Percentiles rank a stretch among this genome's conserved stretches.
Evolutionary conservation across 37 sponge, comb jelly and placozoan species (phyloP).

Genomic region (Oscarella lobularis): DNA sequence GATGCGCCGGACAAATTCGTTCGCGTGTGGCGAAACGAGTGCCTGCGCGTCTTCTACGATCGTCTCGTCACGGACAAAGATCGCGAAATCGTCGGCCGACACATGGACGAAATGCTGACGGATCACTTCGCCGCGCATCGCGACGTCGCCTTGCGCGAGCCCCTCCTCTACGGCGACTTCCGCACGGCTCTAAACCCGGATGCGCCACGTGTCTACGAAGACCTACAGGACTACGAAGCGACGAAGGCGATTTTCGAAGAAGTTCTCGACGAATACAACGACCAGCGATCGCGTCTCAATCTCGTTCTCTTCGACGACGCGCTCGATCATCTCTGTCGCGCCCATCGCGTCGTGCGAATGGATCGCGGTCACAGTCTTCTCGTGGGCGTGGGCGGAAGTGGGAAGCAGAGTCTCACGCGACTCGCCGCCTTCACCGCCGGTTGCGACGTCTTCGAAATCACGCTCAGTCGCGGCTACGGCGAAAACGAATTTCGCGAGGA

Average conservation of each 20-base stretch:
- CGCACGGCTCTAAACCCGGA: conserved; percentile 79
- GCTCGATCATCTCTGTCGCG: conserved; percentile 85
- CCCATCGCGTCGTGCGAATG: conserved; percentile 92
- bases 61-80: conserved; percentile 82
- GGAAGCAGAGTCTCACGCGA: conserved; percentile 86
- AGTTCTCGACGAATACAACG: conserved; percentile 85
- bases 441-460: conserved; percentile 95
- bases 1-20: conserved; percentile 32
- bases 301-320: conserved; percentile 98
- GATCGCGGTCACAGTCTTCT: conserved; percentile 88
- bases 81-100: conserved; percentile 25
- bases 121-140: conserved; percentile 46
- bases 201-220: conserved; percentile 80
- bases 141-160: conserved; percentile 62
- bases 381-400: conserved; percentile 97
- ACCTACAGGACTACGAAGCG: conserved; percentile 80
- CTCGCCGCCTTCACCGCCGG: conserved; percentile 97
- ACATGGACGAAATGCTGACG: conserved; percentile 56
- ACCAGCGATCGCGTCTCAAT: conserved; percentile 77
- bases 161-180: conserved; percentile 90
- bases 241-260: conserved; percentile 83
- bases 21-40: conserved; percentile 95
- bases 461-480: conserved; percentile 88
- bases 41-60: conserved; percentile 89
- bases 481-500: conserved; percentile 97